Evolutionary conservation across 2,797 vertebrate genomes (phyloP), one percentile per base, ranked within the genome.

Genomic region (Lophius americanus): DNA sequence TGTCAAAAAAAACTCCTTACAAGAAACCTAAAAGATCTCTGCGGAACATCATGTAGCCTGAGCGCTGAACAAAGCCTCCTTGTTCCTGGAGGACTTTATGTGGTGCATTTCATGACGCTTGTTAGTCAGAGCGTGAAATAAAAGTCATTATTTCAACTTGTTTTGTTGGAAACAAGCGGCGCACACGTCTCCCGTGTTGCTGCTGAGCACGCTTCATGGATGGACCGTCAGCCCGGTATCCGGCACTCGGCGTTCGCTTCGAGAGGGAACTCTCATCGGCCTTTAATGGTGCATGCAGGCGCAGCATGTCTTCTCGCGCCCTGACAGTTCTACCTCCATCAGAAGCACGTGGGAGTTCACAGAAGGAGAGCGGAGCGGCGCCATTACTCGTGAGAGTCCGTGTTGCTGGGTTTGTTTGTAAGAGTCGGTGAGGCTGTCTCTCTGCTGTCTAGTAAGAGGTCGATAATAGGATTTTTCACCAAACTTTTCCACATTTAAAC

Each of bases 211-310:
- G 58, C 72, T 66, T 76, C 10, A 60, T 65, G 70, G 85, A 78
- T 43, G 68, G 60, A 60, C 72, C 66, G 38, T 47, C 74, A 57
- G 73, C 58, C 77, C 78, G 64, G 76, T 81, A 78, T 80, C 68
- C 69, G 83, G 35, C 73, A 64, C 60, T 73, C 23, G 23, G 23
- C 23, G 23, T 23, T 23, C 82, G 68, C 73, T 70, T 68, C 64
- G 47, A 55, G 3, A 54, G 37, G 62, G 73, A 70, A 35, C 54
- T 67, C 60, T 67, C 66, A 76, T 71, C 82, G 80, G 81, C 4
- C 42, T 68, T 73, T 65, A 70, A 56, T 10, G 44, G 64, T 75
- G 78, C 77, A 36, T 77, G 69, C 50, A 66, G 56, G 42, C 41
- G 42, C n/a, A 39, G 63, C 73, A 14, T 73, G 78, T 79, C 73